Evolutionary conservation across 1,140 invertebrate species (phyloP), one percentile per base, ranked within the genome.

Genomic region (Atopsyche davidsoni): DNA sequence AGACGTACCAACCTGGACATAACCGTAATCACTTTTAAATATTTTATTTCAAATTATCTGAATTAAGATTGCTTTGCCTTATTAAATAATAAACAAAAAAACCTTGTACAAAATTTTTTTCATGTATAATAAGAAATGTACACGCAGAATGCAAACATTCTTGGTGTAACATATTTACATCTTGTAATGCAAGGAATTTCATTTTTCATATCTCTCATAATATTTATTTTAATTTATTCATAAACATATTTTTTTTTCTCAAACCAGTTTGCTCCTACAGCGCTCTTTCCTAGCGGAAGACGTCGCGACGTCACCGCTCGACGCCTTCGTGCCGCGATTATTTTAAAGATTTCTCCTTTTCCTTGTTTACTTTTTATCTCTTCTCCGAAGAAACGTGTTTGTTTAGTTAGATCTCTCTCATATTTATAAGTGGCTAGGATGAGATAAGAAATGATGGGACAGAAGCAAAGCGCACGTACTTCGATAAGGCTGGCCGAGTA

Each of bases 351-450:
- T 51, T 51, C 48, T 36, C 44, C 25, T n/a, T 43, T 16, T 18
- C 19, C 32, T 36, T 46, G 18, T 53, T 53, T 46, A 42, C 43
- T 53, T 53, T 53, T 44, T 44, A 44, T 44, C 42, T 44, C 25
- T 10, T 3, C 18, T n/a, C 2, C 4, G 17, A 17, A 19, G 21
- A 11, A 6, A 13, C n/a, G n/a, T 28, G n/a, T n/a, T 6, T 28
- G 24, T n/a, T 28, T n/a, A 28, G 6, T 28, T 28, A 6, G 6
- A 28, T 28, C 24, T n/a, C 6, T 7, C n/a, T n/a, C 24, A n/a
- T 28, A n/a, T 7, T 28, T 28, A 28, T 28, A n/a, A 28, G 24
- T 28, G 24, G 24, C n/a, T 28, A 28, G 24, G n/a, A 28, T n/a
- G 24, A 7, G 24, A 28, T 28, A 28, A 28, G 6, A 6, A 28